These are phyloP conservation scores for Emydocephalus ijimae DNA, from an alignment of 2,113 vertebrate species.

Conservation along the genomic window DNA sequence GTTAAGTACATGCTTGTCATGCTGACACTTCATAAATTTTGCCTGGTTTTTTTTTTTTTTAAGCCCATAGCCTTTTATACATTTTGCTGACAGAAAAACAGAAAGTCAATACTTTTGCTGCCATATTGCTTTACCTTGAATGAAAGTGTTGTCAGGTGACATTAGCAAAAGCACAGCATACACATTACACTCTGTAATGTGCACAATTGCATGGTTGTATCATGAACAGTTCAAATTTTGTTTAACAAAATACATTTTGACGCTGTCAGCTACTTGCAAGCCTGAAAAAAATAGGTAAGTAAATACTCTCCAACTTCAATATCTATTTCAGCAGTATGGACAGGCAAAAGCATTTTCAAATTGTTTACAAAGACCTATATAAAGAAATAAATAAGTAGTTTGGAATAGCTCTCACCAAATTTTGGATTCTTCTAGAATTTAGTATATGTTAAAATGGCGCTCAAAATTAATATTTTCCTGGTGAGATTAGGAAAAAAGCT, in stretches of 20 bases:
- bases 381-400: neutral
- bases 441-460: neutral
- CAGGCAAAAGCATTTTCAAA: constrained; percentile 6
- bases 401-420: neutral
- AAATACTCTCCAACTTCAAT: neutral
- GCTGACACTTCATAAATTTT: constrained; percentile 12
- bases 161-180: constrained; percentile 31
- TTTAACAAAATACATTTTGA: neutral
- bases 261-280: neutral
- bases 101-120: constrained; percentile 30
- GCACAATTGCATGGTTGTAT: neutral
- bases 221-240: constrained; percentile 4
- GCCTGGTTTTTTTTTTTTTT: neutral
- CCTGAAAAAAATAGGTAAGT: neutral
- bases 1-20: constrained; percentile 24
- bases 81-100: constrained; percentile 24
- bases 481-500: neutral
- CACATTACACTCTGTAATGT: constrained; percentile 10
- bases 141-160: constrained; percentile 38
- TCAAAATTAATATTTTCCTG: neutral
- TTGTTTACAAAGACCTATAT: neutral
- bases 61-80: neutral
- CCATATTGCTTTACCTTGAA: constrained; percentile 31
- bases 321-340: constrained; percentile 22
- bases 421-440: neutral